These are phyloP conservation scores for Phenganax marumi DNA, from an alignment of 92 coral and sea anemone species.

Conservation along the genomic window DNA sequence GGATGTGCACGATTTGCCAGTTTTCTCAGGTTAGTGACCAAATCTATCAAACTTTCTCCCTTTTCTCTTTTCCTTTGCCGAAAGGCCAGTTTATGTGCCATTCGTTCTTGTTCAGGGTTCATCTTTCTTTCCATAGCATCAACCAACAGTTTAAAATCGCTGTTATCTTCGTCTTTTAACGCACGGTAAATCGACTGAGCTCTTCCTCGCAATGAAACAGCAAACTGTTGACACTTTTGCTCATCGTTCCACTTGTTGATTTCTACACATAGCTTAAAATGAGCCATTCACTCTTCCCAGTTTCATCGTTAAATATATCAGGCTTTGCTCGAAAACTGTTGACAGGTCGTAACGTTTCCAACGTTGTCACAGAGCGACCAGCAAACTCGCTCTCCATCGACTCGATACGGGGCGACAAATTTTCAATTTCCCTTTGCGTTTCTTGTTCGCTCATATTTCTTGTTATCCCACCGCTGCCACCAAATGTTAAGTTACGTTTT, in stretches of 20 bases:
- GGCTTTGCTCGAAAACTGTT: constrained; percentile 22
- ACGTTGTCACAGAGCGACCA: constrained; percentile 2
- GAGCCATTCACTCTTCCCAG: constrained; percentile 35
- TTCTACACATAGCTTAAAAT: constrained; percentile 39
- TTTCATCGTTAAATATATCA: constrained; percentile 11
- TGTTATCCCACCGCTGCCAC: constrained; percentile 5
- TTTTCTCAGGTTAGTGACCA: neutral
- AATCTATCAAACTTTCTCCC: neutral
- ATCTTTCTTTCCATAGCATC: constrained; percentile 25
- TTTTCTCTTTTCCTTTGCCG: neutral
- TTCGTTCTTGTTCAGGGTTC: constrained; percentile 37
- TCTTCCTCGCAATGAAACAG: constrained; percentile 38
- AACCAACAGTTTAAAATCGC: neutral
- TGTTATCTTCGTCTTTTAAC: constrained; percentile 24
- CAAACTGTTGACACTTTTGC: constrained; percentile 37
- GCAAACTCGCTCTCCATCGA: constrained; percentile 7
- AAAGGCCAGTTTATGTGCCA: constrained; percentile 33
- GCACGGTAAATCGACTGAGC: constrained; percentile 30
- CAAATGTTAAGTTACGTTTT: constrained; percentile 6
- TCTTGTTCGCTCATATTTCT: neutral
- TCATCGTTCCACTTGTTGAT: constrained; percentile 30
- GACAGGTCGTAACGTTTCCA: neutral
- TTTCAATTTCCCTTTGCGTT: constrained; percentile 41
- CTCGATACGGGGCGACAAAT: neutral
- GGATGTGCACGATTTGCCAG: neutral